Evolutionary conservation across 2,113 vertebrate genomes (phyloP).

Genomic region (Tragulus kanchil): DNA sequence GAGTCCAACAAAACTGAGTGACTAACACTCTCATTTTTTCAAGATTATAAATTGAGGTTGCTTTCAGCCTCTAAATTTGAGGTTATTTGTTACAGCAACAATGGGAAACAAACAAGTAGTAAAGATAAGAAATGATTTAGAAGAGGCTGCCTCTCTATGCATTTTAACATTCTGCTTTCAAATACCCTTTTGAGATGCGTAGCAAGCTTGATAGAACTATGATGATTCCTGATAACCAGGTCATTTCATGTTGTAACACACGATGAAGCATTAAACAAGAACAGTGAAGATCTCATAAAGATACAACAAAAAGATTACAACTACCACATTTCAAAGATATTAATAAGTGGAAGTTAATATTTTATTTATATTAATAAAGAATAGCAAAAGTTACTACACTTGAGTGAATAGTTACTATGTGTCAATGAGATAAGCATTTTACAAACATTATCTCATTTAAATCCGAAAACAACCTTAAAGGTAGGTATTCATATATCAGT

Average conservation of each 20-base stretch:
- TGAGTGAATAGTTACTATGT: neutral
- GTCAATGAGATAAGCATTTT: neutral
- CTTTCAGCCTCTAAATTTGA: neutral
- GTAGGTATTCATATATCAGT: neutral
- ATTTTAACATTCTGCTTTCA: neutral
- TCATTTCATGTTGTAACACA: neutral
- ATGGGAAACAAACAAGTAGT: neutral
- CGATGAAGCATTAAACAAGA: neutral
- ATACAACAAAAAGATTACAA: neutral
- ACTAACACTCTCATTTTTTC: neutral
- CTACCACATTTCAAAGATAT: neutral
- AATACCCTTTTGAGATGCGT: neutral
- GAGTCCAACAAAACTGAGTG: neutral
- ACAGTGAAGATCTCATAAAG: neutral
- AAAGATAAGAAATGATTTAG: neutral
- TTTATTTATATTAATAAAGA: neutral
- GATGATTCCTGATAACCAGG: neutral
- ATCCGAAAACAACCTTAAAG: neutral
- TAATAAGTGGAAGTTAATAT: neutral
- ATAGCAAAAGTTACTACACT: neutral
- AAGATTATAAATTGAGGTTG: neutral
- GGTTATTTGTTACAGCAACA: neutral
- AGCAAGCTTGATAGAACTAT: neutral
- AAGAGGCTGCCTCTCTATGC: neutral
- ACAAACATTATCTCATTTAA: neutral